phyloP scores from a whole-genome alignment of 2,113 vertebrate genomes.

The Polyodon spathula region DNA sequence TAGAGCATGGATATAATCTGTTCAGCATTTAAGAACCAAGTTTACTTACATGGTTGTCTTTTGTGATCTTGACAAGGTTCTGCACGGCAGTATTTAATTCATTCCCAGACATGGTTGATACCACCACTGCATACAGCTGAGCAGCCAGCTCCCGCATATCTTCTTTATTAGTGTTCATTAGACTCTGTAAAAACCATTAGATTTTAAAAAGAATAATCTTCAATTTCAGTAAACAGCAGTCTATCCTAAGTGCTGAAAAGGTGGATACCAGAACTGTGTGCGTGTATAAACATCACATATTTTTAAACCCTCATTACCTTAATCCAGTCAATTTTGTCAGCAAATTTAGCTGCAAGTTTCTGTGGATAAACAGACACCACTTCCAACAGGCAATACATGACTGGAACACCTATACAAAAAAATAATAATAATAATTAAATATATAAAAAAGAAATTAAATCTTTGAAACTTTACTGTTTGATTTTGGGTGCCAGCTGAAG shows the following conservation, averaged over 20 bases:
- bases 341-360: slow-evolving; percentile 76
- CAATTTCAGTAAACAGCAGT: not conserved
- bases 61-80: slow-evolving; percentile 84
- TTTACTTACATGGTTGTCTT: slow-evolving; percentile 76
- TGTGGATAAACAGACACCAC: slow-evolving; percentile 87
- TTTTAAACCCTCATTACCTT: slow-evolving; percentile 57
- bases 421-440: not conserved
- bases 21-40: not conserved
- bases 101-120: slow-evolving; percentile 81
- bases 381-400: slow-evolving; percentile 95
- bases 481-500: too few species aligned
- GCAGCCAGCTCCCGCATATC: slow-evolving; percentile 94
- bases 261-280: too few species aligned
- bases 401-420: slow-evolving; percentile 70
- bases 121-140: slow-evolving; percentile 84
- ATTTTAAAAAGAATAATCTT: not conserved
- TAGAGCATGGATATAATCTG: too few species aligned
- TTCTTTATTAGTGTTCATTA: slow-evolving; percentile 95
- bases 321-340: slow-evolving; percentile 92
- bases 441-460: slow-evolving; percentile 7
- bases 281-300: too few species aligned
- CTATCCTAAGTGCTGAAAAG: too few species aligned
- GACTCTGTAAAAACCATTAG: slow-evolving; percentile 52
- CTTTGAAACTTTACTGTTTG: too few species aligned
- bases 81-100: slow-evolving; percentile 75